Percentiles rank a stretch among this genome's conserved stretches.
These are phyloP conservation scores for Paramormyrops hopkinsi DNA, from an alignment of 2,797 vertebrate genomes.

Conservation along the genomic window DNA sequence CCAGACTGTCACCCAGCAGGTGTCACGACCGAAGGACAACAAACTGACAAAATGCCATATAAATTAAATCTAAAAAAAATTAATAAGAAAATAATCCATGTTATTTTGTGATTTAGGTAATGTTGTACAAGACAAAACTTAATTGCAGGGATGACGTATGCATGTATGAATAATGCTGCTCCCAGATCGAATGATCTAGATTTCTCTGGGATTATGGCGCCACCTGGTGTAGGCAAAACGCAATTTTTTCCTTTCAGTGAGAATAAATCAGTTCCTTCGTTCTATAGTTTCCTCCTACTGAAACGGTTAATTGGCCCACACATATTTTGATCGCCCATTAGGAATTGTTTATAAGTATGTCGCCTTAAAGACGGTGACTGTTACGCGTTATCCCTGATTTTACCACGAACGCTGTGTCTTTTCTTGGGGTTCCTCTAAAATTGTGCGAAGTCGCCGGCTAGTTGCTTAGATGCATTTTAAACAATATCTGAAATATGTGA, in stretches of 20 bases:
- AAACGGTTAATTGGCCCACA: background rate
- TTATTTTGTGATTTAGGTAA: background rate
- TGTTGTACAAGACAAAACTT: background rate
- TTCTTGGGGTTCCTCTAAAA: background rate
- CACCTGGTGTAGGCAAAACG: background rate
- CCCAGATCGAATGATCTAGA: background rate
- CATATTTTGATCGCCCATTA: background rate
- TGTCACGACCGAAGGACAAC: background rate
- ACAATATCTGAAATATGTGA: background rate
- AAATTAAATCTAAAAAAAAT: background rate
- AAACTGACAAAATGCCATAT: background rate
- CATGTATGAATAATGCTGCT: background rate
- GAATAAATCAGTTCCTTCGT: background rate
- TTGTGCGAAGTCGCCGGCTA: background rate
- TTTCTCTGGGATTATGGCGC: background rate
- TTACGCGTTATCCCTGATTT: background rate
- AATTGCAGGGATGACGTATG: background rate
- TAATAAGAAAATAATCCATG: background rate
- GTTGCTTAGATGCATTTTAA: background rate
- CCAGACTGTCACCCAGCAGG: background rate
- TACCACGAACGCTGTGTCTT: background rate
- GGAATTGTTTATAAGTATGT: background rate
- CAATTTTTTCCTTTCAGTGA: background rate
- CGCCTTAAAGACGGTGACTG: background rate
- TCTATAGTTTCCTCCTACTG: background rate